Conservation (phyloP, 2,888 invertebrate species). For the Mythimna lalbum region DNA sequence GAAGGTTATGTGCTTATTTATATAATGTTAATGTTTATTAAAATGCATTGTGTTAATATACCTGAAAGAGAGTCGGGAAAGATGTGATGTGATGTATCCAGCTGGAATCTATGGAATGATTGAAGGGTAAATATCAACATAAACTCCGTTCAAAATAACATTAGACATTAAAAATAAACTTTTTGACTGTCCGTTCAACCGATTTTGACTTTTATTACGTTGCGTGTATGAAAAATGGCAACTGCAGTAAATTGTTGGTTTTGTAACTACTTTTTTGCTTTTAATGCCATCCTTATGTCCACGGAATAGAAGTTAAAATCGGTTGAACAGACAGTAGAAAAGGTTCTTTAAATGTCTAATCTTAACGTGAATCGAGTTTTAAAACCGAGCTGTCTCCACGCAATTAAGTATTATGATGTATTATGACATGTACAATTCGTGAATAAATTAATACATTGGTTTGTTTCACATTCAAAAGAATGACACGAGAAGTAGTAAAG, state of each 20-base stretch:
- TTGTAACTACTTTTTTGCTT: too few relatives aligned
- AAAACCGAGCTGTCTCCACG: background rate
- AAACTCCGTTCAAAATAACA: too few relatives aligned
- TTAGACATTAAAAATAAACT: too few relatives aligned
- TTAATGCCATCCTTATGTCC: too few relatives aligned
- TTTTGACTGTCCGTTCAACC: too few relatives aligned
- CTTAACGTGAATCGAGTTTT: background rate
- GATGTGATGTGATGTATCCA: background rate
- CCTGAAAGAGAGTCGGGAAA: background rate
- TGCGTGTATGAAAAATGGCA: too few relatives aligned
- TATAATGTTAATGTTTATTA: slow-evolving; percentile 3
- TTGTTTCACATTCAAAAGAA: background rate
- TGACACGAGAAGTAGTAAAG: too few relatives aligned
- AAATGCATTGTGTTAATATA: slow-evolving; percentile 3
- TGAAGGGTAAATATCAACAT: slow-evolving; percentile 17
- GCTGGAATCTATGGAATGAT: slow-evolving; percentile 6
- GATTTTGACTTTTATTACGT: too few relatives aligned
- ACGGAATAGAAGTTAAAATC: too few relatives aligned
- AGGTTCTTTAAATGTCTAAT: background rate
- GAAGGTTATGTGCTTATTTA: slow-evolving; percentile 8
- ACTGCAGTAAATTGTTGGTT: too few relatives aligned
- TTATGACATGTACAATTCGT: background rate
- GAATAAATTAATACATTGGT: background rate
- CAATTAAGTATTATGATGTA: background rate
- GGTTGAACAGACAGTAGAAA: too few relatives aligned